Conservation (phyloP, 2,797 vertebrate genomes). For the Peromyscus nudipes region DNA sequence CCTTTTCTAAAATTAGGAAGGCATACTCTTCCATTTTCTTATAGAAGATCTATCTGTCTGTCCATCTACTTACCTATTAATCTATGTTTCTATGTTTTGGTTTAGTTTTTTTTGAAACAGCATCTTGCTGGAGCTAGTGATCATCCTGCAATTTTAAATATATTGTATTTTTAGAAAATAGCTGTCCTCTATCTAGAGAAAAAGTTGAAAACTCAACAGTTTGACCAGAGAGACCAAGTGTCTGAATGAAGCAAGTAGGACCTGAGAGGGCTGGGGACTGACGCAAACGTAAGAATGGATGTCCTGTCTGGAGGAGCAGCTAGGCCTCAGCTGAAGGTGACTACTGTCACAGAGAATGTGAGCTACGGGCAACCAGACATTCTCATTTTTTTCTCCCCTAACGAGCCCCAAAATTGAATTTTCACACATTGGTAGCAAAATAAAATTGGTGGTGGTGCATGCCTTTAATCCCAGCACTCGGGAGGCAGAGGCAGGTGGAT, state of each 20-base stretch:
- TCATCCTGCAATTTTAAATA: slow-evolving; percentile 15
- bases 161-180: background rate
- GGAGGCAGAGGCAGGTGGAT: no score
- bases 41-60: background rate
- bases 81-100: background rate
- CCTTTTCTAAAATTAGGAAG: background rate
- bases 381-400: background rate
- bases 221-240: background rate
- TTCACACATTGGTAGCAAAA: slow-evolving; percentile 29
- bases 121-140: background rate
- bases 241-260: background rate
- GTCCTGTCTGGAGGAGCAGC: background rate
- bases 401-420: background rate
- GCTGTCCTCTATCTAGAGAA: background rate
- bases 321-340: background rate
- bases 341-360: background rate
- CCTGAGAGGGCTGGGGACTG: background rate
- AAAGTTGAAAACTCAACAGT: background rate
- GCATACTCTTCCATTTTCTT: background rate
- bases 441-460: background rate
- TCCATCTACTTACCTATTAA: background rate
- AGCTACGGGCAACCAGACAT: background rate
- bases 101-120: background rate
- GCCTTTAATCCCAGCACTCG: no score
- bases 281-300: background rate